A percentile compares a stretch with the other conserved stretches of the same genome.
Evolutionary conservation across 2,797 vertebrate species (phyloP).

Genomic region (Lithobates pipiens): DNA sequence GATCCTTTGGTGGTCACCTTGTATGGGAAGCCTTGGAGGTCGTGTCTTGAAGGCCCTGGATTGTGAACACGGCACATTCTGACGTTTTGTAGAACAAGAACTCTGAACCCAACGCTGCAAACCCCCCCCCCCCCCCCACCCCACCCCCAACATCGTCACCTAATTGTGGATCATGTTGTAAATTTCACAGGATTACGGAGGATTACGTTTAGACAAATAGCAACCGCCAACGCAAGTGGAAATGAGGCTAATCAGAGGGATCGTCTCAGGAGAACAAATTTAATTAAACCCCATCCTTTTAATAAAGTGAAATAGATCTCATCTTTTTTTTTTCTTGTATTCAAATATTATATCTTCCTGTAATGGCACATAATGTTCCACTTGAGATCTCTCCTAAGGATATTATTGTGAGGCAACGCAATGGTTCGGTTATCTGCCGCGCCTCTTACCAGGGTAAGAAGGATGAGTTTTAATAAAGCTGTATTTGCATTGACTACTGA

Average conservation of each 20-base stretch:
- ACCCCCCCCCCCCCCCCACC: too few species aligned
- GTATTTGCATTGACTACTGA: neutral
- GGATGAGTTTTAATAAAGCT: neutral
- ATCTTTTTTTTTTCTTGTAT: slow-evolving; percentile 31
- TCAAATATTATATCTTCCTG: slow-evolving; percentile 47
- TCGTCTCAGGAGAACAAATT: slow-evolving; percentile 34
- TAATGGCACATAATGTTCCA: slow-evolving; percentile 40
- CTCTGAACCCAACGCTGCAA: neutral
- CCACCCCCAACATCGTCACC: neutral
- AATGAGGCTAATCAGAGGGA: slow-evolving; percentile 34
- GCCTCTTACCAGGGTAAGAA: neutral
- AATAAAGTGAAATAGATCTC: slow-evolving; percentile 50
- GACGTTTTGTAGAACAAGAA: neutral
- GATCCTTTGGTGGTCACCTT: too few species aligned
- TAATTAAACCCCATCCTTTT: slow-evolving; percentile 47
- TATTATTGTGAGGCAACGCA: neutral
- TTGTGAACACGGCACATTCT: neutral
- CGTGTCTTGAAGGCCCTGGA: neutral
- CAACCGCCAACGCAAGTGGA: slow-evolving; percentile 23
- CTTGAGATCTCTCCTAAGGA: slow-evolving; percentile 32
- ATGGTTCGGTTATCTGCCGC: neutral
- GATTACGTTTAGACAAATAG: slow-evolving; percentile 33
- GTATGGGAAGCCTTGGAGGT: too few species aligned
- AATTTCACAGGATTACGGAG: slow-evolving; percentile 6
- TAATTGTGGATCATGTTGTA: slow-evolving; percentile 15